A percentile compares a stretch with the other conserved stretches of the same genome.
Conservation (phyloP, 2,113 vertebrate species). For the Ictalurus furcatus region DNA sequence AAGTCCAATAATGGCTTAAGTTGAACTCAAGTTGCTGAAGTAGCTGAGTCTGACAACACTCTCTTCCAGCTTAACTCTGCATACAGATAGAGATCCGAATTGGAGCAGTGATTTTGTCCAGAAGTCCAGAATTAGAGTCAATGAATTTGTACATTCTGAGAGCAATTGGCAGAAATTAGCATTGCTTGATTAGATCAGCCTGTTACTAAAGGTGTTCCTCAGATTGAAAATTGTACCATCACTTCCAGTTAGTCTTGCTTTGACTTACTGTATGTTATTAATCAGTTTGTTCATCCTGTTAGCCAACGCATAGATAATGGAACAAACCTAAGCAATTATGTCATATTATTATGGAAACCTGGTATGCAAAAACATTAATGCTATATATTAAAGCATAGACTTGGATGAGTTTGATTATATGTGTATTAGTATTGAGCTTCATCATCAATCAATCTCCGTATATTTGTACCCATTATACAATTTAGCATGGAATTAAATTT, state of each 20-base stretch:
- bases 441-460: neutral
- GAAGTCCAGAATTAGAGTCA: neutral
- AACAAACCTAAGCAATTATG: neutral
- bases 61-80: neutral
- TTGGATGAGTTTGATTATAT: neutral
- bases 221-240: neutral
- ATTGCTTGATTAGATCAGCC: neutral
- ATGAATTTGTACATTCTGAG: neutral
- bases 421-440: neutral
- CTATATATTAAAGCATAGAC: neutral
- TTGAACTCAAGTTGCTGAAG: neutral
- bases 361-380: neutral
- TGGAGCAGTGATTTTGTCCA: neutral
- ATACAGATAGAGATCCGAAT: neutral
- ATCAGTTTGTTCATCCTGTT: neutral
- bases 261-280: neutral
- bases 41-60: neutral
- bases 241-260: neutral
- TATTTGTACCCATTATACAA: neutral
- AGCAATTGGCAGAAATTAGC: neutral
- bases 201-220: neutral
- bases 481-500: slow-evolving; percentile 3
- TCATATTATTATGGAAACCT: neutral
- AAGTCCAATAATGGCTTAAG: neutral
- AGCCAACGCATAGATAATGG: neutral